Evolutionary conservation across 2,888 invertebrate species (phyloP).

Genomic region (Sinodicranocentrus sp.): DNA sequence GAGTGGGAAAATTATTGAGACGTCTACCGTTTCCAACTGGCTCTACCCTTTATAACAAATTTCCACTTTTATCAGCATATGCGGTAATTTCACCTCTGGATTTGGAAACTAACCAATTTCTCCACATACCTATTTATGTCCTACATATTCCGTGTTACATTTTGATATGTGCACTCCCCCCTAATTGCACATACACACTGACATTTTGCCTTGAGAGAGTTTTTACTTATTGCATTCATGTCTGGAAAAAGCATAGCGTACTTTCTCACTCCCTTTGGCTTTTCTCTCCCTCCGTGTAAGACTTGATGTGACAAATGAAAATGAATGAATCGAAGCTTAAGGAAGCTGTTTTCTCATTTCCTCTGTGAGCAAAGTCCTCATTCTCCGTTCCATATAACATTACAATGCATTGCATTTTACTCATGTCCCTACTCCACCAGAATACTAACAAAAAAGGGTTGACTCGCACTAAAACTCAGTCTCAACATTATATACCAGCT

Average conservation of each 20-base stretch:
- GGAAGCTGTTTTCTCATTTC: constrained; percentile 47
- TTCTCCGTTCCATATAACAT: background rate
- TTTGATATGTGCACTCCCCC: too few species aligned
- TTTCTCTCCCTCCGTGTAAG: background rate
- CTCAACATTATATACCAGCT: background rate
- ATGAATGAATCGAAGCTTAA: constrained; percentile 58
- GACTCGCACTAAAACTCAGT: too few species aligned
- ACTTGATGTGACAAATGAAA: constrained; percentile 61
- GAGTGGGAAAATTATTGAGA: too few species aligned
- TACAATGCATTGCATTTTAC: background rate
- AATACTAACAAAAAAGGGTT: too few species aligned
- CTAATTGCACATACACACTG: background rate
- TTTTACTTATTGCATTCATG: constrained; percentile 29
- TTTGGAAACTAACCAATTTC: too few species aligned
- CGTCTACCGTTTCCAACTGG: too few species aligned
- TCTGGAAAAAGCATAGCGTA: background rate
- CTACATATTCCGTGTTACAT: too few species aligned
- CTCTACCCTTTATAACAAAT: too few species aligned
- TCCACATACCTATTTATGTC: too few species aligned
- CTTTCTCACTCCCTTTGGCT: background rate
- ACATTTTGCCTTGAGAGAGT: background rate
- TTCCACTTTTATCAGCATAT: too few species aligned
- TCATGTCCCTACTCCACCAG: too few species aligned
- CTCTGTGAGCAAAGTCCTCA: background rate
- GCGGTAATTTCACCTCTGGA: too few species aligned